Conservation (phyloP, 2,797 vertebrate genomes). For the Neoniphon sammara region DNA sequence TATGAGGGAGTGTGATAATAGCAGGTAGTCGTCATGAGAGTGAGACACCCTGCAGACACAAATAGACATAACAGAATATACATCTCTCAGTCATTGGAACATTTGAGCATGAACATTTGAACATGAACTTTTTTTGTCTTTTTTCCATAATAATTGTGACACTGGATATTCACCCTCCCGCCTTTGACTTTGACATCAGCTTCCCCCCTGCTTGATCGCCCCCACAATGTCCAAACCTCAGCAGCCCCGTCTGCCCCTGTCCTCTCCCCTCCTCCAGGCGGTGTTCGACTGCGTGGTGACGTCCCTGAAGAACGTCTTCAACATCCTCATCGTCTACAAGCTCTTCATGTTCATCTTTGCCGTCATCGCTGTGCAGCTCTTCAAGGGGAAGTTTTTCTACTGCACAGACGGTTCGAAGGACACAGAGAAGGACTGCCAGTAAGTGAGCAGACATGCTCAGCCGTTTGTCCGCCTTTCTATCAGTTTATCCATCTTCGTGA, state of each 20-base stretch:
- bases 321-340: constrained; percentile 99
- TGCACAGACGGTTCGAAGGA: constrained; percentile 98
- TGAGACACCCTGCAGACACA: background rate
- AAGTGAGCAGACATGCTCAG: constrained; percentile 58
- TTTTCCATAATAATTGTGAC: too few species aligned
- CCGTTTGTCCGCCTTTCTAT: too few species aligned
- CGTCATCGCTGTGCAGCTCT: constrained; percentile 97
- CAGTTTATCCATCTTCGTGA: background rate
- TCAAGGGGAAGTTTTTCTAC: constrained; percentile 99
- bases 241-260: constrained; percentile 17
- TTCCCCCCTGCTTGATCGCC: too few species aligned
- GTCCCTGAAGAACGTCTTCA: constrained; percentile 98
- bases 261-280: constrained; percentile 84
- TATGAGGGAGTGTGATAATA: constrained; percentile 5
- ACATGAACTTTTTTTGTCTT: background rate
- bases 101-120: background rate
- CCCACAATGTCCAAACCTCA: too few species aligned
- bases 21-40: constrained; percentile 2
- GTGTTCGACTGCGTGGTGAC: constrained; percentile 99
- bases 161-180: too few species aligned
- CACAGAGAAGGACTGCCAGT: constrained; percentile 98
- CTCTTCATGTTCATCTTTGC: constrained; percentile 99
- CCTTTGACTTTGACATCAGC: too few species aligned
- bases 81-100: background rate
- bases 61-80: background rate